Conservation (phyloP, 2,888 invertebrate species). For the Arctia plantaginis region DNA sequence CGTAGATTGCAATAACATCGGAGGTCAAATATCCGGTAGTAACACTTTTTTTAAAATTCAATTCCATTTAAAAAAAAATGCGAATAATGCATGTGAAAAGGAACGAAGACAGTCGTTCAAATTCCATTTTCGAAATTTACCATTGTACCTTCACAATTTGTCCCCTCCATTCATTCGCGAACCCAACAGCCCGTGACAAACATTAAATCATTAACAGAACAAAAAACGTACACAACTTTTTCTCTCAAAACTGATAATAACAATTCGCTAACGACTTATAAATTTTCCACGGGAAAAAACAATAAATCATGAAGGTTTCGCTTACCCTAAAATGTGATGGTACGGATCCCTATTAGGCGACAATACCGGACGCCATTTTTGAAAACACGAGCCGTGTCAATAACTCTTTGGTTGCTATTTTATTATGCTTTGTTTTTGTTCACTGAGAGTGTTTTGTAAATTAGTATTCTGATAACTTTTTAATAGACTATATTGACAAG, state of each 20-base stretch:
- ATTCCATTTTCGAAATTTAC: conserved; percentile 7
- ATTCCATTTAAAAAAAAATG: not conserved
- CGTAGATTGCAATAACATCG: conserved; percentile 50
- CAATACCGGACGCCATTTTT: conserved; percentile 59
- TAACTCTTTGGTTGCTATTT: conserved; percentile 59
- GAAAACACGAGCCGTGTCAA: conserved; percentile 64
- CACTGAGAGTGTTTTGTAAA: conserved; percentile 46
- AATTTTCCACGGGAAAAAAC: conserved; percentile 48
- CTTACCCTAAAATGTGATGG: conserved; percentile 40
- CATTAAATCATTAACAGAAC: conserved; percentile 47
- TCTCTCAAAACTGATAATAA: conserved; percentile 47
- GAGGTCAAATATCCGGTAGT: conserved; percentile 50
- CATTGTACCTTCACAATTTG: conserved; percentile 19
- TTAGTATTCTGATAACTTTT: conserved; percentile 34
- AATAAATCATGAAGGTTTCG: conserved; percentile 32
- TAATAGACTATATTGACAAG: conserved; percentile 15
- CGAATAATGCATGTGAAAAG: not conserved
- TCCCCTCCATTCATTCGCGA: conserved; percentile 33
- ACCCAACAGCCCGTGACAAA: conserved; percentile 34
- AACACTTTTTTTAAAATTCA: conserved; percentile 25
- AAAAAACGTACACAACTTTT: conserved; percentile 44
- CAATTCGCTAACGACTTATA: conserved; percentile 50
- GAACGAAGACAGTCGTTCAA: conserved; percentile 5
- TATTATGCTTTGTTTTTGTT: conserved; percentile 43
- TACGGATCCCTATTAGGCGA: conserved; percentile 58